These are phyloP conservation scores for Drosophila macrospina DNA, from an alignment of 2,888 invertebrate species.

Conservation along the genomic window DNA sequence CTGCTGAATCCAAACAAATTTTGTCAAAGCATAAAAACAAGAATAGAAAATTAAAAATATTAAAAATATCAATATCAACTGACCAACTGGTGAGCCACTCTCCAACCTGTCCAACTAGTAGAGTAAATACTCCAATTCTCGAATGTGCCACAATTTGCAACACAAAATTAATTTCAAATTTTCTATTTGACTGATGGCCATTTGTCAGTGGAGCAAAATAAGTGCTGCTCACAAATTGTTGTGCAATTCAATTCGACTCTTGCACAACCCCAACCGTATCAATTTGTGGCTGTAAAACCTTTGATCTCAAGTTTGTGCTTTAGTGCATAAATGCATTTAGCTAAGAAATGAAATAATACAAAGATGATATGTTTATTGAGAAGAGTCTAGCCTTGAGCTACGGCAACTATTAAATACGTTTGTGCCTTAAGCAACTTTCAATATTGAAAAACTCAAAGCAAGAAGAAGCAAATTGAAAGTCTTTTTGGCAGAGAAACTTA, in stretches of 20 bases:
- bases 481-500: too few species aligned
- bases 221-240: not conserved
- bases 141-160: not conserved
- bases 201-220: not conserved
- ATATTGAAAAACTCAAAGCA: too few species aligned
- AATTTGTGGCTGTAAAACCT: not conserved
- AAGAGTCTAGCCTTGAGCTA: too few species aligned
- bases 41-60: too few species aligned
- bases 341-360: too few species aligned
- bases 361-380: too few species aligned
- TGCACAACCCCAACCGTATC: not conserved
- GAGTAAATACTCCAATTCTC: not conserved
- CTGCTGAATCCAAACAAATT: not conserved
- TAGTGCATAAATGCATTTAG: not conserved
- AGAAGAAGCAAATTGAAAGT: too few species aligned
- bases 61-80: not conserved
- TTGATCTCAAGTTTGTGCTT: not conserved
- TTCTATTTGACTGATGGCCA: not conserved
- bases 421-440: too few species aligned
- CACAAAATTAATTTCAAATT: not conserved
- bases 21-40: not conserved
- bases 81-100: not conserved
- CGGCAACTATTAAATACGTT: too few species aligned
- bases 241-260: not conserved
- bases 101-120: not conserved